Conservation (phyloP, 2,113 vertebrate species). For the Rhinoptilus africanus region DNA sequence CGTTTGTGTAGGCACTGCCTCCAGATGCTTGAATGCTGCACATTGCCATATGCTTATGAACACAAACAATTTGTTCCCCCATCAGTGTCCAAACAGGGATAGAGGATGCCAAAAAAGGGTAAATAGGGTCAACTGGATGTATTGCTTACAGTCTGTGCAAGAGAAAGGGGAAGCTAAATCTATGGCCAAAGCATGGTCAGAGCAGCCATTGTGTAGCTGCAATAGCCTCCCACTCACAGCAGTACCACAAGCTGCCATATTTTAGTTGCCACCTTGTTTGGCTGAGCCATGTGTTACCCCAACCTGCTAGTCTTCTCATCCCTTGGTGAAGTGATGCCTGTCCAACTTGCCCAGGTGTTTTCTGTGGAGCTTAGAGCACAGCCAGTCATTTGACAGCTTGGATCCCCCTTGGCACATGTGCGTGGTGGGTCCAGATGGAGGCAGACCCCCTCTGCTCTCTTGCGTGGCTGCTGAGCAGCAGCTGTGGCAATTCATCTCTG, state of each 20-base stretch:
- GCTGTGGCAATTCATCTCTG: background rate
- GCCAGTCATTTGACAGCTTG: background rate
- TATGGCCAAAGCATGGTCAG: background rate
- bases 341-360: background rate
- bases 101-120: background rate
- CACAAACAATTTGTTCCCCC: background rate
- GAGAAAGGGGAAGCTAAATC: background rate
- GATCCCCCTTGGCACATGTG: background rate
- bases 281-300: background rate
- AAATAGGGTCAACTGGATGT: background rate
- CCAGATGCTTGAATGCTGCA: background rate
- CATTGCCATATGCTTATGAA: background rate
- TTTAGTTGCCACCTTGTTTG: background rate
- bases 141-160: background rate
- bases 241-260: background rate
- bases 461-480: background rate
- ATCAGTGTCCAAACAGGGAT: background rate
- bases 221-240: background rate
- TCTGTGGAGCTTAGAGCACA: background rate
- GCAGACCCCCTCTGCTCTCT: background rate
- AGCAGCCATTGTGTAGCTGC: background rate
- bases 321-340: background rate
- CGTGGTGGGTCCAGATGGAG: background rate
- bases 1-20: background rate
- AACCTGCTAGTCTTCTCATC: background rate